Conservation (phyloP, 2,113 vertebrate genomes). For the Hippocampus mohnikei region DNA sequence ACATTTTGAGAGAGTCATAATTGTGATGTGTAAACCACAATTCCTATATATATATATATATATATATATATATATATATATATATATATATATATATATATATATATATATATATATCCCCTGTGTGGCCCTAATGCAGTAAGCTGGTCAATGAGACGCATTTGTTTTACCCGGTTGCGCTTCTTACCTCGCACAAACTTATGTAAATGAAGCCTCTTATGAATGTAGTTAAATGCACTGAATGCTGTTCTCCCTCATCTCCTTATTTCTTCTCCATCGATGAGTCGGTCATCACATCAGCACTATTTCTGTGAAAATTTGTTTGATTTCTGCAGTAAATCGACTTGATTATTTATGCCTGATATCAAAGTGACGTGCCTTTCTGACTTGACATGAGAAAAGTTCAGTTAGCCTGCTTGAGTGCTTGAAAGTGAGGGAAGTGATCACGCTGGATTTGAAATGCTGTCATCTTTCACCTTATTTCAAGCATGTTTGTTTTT, state of each 20-base stretch:
- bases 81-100: not conserved
- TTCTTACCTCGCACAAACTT: constrained; percentile 61
- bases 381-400: constrained; percentile 67
- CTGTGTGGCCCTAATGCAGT: constrained; percentile 1
- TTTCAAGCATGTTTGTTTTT: constrained; percentile 10
- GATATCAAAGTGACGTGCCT: constrained; percentile 77
- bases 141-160: constrained; percentile 29
- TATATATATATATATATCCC: not conserved
- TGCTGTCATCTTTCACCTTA: constrained; percentile 37
- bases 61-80: not conserved
- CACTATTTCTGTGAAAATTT: constrained; percentile 63
- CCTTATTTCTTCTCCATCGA: constrained; percentile 20
- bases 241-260: constrained; percentile 43
- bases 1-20: not conserved
- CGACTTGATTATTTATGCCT: constrained; percentile 71
- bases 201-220: constrained; percentile 68
- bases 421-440: constrained; percentile 42
- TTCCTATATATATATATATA: not conserved
- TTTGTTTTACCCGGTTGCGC: constrained; percentile 50
- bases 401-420: constrained; percentile 50
- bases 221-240: constrained; percentile 81
- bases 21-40: not conserved
- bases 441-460: constrained; percentile 35
- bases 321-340: constrained; percentile 67
- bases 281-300: constrained; percentile 49